Conservation (phyloP, 2,113 vertebrate species). For the Rhodinocichla rosea region DNA sequence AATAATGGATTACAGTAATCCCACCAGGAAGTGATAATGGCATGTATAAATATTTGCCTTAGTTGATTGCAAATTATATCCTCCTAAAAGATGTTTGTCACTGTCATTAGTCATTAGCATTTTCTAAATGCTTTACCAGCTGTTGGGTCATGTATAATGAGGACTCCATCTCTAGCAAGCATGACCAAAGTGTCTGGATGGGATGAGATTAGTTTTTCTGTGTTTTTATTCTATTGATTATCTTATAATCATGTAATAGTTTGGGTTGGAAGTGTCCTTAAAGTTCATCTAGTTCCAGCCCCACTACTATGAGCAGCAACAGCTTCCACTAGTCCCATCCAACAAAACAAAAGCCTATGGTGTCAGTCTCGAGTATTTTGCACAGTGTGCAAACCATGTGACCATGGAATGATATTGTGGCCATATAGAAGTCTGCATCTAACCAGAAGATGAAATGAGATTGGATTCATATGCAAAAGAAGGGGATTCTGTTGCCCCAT, state of each 20-base stretch:
- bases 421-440: background rate
- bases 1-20: constrained; percentile 65
- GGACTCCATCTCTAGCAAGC: background rate
- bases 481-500: background rate
- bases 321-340: background rate
- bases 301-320: background rate
- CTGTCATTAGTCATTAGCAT: background rate
- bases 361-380: background rate
- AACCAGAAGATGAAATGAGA: background rate
- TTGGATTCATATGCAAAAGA: background rate
- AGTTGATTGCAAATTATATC: constrained; percentile 53
- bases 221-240: background rate
- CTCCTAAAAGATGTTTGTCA: constrained; percentile 26
- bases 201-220: background rate
- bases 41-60: constrained; percentile 55
- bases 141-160: background rate
- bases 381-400: background rate
- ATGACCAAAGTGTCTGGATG: background rate
- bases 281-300: background rate
- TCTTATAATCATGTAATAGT: background rate
- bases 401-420: background rate
- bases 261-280: background rate
- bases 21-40: constrained; percentile 66
- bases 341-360: background rate
- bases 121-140: constrained; percentile 40